Percentiles rank a stretch among this genome's conserved stretches.
Conservation (phyloP, 1,140 invertebrate species). For the Drosophila funebris region DNA sequence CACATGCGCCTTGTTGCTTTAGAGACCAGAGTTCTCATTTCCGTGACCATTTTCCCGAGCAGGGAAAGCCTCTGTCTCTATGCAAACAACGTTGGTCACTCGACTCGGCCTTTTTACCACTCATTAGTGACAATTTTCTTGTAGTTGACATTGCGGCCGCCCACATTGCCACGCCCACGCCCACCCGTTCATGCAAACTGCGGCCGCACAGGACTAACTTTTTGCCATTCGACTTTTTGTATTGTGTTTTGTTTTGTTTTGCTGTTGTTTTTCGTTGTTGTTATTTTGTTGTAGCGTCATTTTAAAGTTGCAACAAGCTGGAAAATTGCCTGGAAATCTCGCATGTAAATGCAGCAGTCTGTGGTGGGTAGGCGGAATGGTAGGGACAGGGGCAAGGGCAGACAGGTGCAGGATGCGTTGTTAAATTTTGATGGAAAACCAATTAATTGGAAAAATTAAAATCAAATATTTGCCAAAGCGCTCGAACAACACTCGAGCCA, state of each 20-base stretch:
- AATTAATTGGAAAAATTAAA: slow-evolving; percentile 82
- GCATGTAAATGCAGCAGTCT: slow-evolving; percentile 24
- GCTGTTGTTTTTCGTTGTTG: slow-evolving; percentile 13
- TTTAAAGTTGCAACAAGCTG: slow-evolving; percentile 39
- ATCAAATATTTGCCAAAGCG: slow-evolving; percentile 80
- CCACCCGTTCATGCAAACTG: slow-evolving; percentile 10
- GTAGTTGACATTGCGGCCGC: slow-evolving; percentile 73
- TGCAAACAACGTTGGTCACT: slow-evolving; percentile 60
- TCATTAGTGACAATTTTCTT: slow-evolving; percentile 83
- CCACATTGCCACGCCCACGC: slow-evolving; percentile 50
- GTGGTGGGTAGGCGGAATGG: background rate
- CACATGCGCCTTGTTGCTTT: background rate
- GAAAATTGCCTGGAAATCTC: slow-evolving; percentile 11
- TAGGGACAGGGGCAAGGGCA: background rate
- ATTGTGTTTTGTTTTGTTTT: slow-evolving; percentile 15
- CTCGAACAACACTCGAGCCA: slow-evolving; percentile 68
- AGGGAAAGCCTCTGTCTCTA: slow-evolving; percentile 11
- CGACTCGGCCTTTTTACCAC: slow-evolving; percentile 73
- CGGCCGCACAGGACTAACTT: slow-evolving; percentile 56
- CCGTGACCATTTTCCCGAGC: slow-evolving; percentile 13
- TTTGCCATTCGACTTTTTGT: slow-evolving; percentile 48
- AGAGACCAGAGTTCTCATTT: slow-evolving; percentile 2
- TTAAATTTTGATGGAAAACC: slow-evolving; percentile 77
- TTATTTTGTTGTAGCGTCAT: slow-evolving; percentile 8
- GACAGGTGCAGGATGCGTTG: slow-evolving; percentile 46